Percentiles rank a stretch among this genome's conserved stretches.
These are phyloP conservation scores for Engystomops pustulosus DNA, from an alignment of 2,113 vertebrate genomes.

Conservation along the genomic window DNA sequence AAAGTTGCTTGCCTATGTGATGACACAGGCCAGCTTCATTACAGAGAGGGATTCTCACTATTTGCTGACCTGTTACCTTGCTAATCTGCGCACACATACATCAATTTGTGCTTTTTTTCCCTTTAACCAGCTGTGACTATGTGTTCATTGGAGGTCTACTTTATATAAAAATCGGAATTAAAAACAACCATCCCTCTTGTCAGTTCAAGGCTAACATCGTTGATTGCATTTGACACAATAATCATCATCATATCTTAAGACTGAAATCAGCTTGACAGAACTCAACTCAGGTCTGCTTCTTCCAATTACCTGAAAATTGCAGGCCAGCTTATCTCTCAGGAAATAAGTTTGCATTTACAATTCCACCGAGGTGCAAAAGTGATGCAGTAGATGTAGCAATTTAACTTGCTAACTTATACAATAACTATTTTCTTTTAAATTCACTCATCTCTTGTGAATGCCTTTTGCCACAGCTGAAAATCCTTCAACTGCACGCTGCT, in stretches of 20 bases:
- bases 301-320: conserved; percentile 73
- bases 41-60: background rate
- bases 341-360: conserved; percentile 67
- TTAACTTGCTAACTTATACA: conserved; percentile 62
- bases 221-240: conserved; percentile 77
- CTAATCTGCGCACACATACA: conserved; percentile 19
- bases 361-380: conserved; percentile 62
- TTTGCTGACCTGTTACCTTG: conserved; percentile 30
- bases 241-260: conserved; percentile 72
- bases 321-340: conserved; percentile 64
- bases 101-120: conserved; percentile 13
- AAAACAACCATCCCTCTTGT: conserved; percentile 67
- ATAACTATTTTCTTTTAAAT: conserved; percentile 62
- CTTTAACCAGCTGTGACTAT: conserved; percentile 64
- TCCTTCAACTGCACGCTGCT: background rate
- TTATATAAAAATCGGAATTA: conserved; percentile 66
- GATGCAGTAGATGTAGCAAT: conserved; percentile 60
- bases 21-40: background rate
- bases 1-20: background rate
- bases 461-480: conserved; percentile 56
- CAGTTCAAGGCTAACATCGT: conserved; percentile 66
- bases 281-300: conserved; percentile 69
- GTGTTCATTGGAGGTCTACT: conserved; percentile 62
- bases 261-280: conserved; percentile 72
- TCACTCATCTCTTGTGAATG: conserved; percentile 56